A percentile compares a stretch with the other conserved stretches of the same genome.
These are phyloP conservation scores for Hemichromis elongatus DNA, from an alignment of 2,113 vertebrate species.

Conservation along the genomic window DNA sequence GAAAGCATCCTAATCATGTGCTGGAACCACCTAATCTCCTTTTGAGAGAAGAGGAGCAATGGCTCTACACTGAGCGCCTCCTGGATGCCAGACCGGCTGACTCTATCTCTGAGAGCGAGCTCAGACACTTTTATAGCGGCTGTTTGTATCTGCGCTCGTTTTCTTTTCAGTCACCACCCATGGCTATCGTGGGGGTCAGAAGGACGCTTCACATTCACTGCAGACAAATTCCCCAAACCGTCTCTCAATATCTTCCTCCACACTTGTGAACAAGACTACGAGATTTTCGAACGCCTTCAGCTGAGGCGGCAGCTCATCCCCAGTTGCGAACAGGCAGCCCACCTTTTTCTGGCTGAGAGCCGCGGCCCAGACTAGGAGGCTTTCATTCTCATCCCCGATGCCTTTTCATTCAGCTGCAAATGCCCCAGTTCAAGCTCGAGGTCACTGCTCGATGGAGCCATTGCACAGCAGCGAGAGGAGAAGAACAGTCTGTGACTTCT, in stretches of 20 bases:
- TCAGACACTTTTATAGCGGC: neutral
- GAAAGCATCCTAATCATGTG: neutral
- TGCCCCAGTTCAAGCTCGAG: neutral
- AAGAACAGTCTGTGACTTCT: neutral
- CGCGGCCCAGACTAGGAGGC: neutral
- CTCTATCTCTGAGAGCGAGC: neutral
- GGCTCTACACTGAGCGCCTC: neutral
- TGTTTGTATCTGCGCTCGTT: neutral
- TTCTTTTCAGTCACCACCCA: neutral
- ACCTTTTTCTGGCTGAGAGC: fast-evolving
- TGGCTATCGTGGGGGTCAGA: neutral
- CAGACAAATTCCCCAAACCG: neutral
- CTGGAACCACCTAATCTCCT: neutral
- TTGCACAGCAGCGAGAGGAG: neutral
- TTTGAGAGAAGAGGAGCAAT: neutral
- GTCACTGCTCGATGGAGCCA: neutral
- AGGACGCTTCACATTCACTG: neutral
- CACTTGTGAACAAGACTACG: neutral
- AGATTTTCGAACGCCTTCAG: neutral
- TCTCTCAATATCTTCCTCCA: neutral
- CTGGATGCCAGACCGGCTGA: neutral
- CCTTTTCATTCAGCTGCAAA: neutral
- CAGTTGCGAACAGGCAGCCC: neutral
- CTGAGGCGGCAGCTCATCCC: neutral
- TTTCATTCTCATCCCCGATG: neutral